Base-by-base conservation (phyloP, 1,140 invertebrate genomes). In the Ceratina australensis region DNA sequence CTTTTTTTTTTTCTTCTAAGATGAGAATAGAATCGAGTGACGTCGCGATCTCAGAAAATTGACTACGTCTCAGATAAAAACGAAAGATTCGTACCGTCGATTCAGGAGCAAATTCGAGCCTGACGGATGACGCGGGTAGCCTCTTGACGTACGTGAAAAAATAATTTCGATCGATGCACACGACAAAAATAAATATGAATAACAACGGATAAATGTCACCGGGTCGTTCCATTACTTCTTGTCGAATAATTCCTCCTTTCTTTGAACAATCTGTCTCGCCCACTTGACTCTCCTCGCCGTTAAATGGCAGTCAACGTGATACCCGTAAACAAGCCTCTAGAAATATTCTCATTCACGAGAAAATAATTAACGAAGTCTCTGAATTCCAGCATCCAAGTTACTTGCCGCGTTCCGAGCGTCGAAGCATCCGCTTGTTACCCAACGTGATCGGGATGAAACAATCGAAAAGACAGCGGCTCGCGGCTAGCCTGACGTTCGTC, bases 131-230 rank as follows among this genome's bases (percentile, higher is more conserved):
- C 63, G 16, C 0, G 13, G 20, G 42, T 16, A n/a, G 13, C 18
- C 47, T 26, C 15, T 54, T 42, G 24, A 75, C 57, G 26, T 52
- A 76, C 24, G 65, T 50, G 22, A 67, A 77, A 77, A 77, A 77
- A 77, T 71, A 60, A 61, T 61, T 47, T 26, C 16, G 74, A 49
- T 47, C 66, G 66, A 15, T 13, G 66, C 12, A 16, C 20, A 54
- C 12, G 52, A 63, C 57, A 15, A 71, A 77, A 77, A 77, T 77
- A 77, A 77, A 77, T 71, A 71, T 63, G 57, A 71, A 77, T 71
- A 77, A 77, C 74, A 61, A 77, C 26, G 57, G 67, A 77, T 77
- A 71, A 77, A 77, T 71, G 74, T 77, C 74, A 77, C 2, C 60
- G 57, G 73, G 74, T 71, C 74, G 57, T 20, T 33, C 10, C 69